A percentile compares a stretch with the other conserved stretches of the same genome.
Conservation (phyloP, 2,888 invertebrate genomes). For the Dryococelus australis region DNA sequence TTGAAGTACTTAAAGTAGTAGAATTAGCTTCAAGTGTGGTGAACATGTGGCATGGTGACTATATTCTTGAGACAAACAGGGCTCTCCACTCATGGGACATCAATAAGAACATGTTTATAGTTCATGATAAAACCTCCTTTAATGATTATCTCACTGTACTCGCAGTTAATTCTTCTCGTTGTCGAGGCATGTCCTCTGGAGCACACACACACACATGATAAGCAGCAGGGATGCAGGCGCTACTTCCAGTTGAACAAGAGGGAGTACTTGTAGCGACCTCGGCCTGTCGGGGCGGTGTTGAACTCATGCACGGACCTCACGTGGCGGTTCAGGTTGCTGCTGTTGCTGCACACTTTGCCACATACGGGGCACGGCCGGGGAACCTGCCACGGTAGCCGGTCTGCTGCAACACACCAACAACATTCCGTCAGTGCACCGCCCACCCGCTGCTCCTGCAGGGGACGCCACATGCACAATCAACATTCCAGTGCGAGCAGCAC, state of each 20-base stretch:
- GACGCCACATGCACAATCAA: no score
- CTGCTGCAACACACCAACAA: constrained; percentile 40
- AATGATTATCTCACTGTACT: no score
- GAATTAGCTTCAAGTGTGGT: neutral
- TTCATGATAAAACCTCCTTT: no score
- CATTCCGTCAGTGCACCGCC: neutral
- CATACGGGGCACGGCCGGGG: constrained; percentile 54
- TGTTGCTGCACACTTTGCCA: constrained; percentile 55
- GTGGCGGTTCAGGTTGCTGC: constrained; percentile 54
- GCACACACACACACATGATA: neutral
- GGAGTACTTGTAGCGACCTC: constrained; percentile 35
- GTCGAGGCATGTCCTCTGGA: no score
- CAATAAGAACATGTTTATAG: no score
- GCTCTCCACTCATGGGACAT: neutral
- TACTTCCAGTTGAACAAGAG: constrained; percentile 24
- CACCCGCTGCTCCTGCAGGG: no score
- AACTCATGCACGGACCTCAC: constrained; percentile 40
- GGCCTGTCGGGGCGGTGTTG: constrained; percentile 24
- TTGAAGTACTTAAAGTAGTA: neutral
- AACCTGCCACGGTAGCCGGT: constrained; percentile 51
- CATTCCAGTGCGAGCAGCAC: neutral
- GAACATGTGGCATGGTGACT: neutral
- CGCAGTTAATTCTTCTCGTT: no score
- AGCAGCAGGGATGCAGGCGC: neutral
- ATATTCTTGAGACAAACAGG: neutral